Percentiles rank a stretch among this genome's conserved stretches.
phyloP scores from a whole-genome alignment of 2,797 vertebrate species.

The Alectoris magna region DNA sequence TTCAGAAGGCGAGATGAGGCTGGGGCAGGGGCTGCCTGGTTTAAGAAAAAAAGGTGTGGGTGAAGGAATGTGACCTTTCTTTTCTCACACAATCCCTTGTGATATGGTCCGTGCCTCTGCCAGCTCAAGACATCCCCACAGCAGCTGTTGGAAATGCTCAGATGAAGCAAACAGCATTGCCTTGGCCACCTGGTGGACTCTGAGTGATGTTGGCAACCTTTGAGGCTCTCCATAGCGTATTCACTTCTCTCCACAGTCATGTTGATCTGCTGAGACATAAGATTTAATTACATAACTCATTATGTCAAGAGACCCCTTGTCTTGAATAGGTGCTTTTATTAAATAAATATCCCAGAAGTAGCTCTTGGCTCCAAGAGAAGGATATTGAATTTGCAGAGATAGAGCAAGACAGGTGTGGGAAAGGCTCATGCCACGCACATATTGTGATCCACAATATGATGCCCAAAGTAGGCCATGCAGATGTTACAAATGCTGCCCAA shows the following conservation, averaged over 20 bases:
- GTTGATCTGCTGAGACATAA: not conserved
- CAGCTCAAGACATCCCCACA: fast-evolving
- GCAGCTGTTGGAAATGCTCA: not conserved
- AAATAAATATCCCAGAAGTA: not conserved
- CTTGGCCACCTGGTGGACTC: not conserved
- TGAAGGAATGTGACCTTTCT: not conserved
- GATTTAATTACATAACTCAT: not conserved
- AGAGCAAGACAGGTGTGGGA: not conserved
- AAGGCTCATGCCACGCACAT: not conserved
- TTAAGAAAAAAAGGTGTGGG: not conserved
- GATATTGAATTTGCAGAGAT: not conserved
- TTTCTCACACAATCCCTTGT: not conserved
- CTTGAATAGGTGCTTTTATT: not conserved
- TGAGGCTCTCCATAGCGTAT: not conserved
- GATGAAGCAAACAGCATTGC: not conserved
- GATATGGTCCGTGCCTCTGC: not conserved
- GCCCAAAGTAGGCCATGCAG: not conserved
- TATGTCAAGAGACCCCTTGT: not conserved
- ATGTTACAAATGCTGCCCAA: not conserved
- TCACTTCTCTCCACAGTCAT: not conserved
- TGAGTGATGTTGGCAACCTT: not conserved
- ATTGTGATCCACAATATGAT: not conserved
- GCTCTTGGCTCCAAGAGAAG: not conserved
- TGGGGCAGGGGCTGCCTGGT: not conserved
- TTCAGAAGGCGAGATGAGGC: not conserved